Evolutionary conservation across 2,113 vertebrate genomes (phyloP).

Genomic region (mouse (Mus musculus)): DNA sequence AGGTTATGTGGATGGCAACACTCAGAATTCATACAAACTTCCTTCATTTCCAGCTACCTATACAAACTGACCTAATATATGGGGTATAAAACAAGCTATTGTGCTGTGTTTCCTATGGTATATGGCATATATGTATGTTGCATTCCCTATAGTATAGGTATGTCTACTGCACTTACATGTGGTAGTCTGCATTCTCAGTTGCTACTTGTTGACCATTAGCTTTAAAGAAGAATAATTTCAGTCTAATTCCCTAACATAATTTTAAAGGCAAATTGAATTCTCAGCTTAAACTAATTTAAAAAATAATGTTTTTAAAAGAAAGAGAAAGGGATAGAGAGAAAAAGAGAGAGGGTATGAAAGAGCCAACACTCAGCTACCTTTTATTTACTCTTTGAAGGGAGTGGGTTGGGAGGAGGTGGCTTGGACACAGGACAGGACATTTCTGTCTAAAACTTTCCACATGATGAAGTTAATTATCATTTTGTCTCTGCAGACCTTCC

Average conservation of each 20-base stretch:
- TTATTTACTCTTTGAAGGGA: neutral
- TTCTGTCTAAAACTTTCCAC: constrained; percentile 22
- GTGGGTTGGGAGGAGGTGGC: neutral
- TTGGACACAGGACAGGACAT: neutral
- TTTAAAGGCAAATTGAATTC: constrained; percentile 9
- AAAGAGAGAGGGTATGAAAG: neutral
- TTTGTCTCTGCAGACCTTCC: constrained; percentile 64
- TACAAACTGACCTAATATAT: neutral
- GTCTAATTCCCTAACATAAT: neutral
- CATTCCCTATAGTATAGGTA: too few relatives aligned
- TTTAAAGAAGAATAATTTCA: neutral
- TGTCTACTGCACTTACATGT: neutral
- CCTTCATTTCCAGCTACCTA: neutral
- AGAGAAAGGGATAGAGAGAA: neutral
- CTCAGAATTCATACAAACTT: neutral
- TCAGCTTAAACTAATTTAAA: neutral
- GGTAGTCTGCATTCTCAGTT: neutral
- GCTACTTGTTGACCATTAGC: neutral
- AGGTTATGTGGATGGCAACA: neutral
- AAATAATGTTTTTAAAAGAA: neutral
- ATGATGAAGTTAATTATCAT: constrained; percentile 34
- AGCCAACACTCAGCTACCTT: neutral
- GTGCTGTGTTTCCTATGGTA: neutral
- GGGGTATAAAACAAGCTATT: neutral
- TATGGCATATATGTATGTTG: neutral